Percentiles rank a stretch among this genome's conserved stretches.
Evolutionary conservation across 2,113 vertebrate species (phyloP).

Genomic region (Turnix velox): DNA sequence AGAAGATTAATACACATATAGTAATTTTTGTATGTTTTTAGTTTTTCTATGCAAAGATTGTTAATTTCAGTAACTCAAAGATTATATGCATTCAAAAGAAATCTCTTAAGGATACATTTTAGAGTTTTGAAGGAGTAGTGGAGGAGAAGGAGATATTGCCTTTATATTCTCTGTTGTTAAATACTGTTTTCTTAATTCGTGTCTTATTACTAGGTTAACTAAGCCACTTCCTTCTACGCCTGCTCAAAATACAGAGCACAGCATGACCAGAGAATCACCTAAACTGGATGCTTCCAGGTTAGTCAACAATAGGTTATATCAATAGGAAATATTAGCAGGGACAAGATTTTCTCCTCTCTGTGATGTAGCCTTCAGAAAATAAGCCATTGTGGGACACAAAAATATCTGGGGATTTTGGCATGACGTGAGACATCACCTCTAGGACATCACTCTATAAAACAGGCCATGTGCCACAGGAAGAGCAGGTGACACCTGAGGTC

Average conservation of each 20-base stretch:
- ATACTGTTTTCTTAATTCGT: neutral
- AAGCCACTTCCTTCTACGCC: conserved; percentile 20
- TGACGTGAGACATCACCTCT: neutral
- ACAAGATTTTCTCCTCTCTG: neutral
- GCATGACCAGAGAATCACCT: neutral
- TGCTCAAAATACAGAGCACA: conserved; percentile 42
- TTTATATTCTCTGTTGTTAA: neutral
- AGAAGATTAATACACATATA: neutral
- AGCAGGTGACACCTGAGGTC: neutral
- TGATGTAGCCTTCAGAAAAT: neutral
- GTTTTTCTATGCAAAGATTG: neutral
- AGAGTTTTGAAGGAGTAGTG: neutral
- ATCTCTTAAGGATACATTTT: neutral
- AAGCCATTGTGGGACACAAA: neutral
- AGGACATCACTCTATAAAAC: neutral
- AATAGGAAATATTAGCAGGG: neutral
- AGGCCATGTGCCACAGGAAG: neutral
- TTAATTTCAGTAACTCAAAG: neutral
- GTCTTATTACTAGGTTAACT: conserved; percentile 10
- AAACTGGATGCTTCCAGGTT: conserved; percentile 32
- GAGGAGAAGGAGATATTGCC: neutral
- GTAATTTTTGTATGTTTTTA: neutral
- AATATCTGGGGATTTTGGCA: neutral
- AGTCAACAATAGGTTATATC: neutral
- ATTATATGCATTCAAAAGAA: neutral